phyloP scores from a whole-genome alignment of 1,140 invertebrate genomes.

The Mactra quadrangularis region DNA sequence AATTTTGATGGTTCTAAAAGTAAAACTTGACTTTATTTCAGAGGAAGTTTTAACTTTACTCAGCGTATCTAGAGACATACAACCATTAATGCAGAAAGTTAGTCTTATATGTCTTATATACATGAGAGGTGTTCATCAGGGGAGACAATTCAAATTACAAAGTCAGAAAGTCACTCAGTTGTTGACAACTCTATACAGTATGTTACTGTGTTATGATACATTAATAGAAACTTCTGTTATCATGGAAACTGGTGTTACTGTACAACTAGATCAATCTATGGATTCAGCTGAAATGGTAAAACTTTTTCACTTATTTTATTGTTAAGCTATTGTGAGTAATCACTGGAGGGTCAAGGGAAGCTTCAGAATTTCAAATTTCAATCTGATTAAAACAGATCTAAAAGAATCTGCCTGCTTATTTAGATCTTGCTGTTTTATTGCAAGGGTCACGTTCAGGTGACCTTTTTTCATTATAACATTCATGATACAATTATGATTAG shows the following conservation, averaged over 20 bases:
- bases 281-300: slow-evolving; percentile 55
- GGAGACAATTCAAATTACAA: slow-evolving; percentile 44
- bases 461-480: no score
- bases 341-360: no score
- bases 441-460: no score
- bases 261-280: neutral
- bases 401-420: no score
- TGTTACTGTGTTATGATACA: slow-evolving; percentile 61
- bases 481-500: no score
- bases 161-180: slow-evolving; percentile 68
- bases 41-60: slow-evolving; percentile 67
- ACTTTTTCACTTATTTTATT: no score
- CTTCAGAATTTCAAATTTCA: no score
- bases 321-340: no score
- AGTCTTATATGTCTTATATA: slow-evolving; percentile 69
- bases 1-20: no score
- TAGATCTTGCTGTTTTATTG: no score
- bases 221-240: slow-evolving; percentile 27
- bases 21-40: no score
- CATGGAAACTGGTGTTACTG: neutral
- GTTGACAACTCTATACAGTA: slow-evolving; percentile 71
- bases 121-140: slow-evolving; percentile 64
- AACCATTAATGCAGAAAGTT: slow-evolving; percentile 67
- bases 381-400: no score
- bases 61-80: slow-evolving; percentile 52